Percentiles rank a stretch among this genome's conserved stretches.
Evolutionary conservation across 2,113 vertebrate genomes (phyloP).

Genomic region (Lophotis ruficrista): DNA sequence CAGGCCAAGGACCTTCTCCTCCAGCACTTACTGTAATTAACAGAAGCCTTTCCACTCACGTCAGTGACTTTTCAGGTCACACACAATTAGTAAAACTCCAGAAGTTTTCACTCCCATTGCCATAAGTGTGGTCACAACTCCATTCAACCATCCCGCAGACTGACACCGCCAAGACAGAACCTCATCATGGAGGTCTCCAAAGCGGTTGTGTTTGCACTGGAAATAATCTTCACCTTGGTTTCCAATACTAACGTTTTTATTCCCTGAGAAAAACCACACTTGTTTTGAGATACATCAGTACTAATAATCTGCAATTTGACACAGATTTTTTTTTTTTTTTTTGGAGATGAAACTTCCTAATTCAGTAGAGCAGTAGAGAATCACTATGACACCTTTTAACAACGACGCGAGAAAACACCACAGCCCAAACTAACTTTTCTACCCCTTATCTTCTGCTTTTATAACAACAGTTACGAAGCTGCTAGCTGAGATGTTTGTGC

Average conservation of each 20-base stretch:
- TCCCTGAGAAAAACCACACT: background rate
- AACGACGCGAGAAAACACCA: background rate
- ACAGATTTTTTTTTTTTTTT: fast-evolving
- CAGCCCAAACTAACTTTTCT: background rate
- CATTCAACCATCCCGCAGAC: background rate
- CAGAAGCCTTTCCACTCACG: background rate
- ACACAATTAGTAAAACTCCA: background rate
- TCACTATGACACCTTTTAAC: background rate
- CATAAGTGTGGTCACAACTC: fast-evolving
- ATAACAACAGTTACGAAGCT: background rate
- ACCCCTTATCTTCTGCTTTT: background rate
- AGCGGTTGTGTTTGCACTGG: background rate
- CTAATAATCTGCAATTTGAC: background rate
- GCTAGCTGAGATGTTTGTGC: background rate
- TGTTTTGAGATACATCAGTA: background rate
- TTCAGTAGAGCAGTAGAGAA: background rate
- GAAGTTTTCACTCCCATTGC: background rate
- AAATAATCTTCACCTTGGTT: background rate
- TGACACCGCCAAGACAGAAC: background rate
- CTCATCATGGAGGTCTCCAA: background rate
- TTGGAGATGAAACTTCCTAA: background rate
- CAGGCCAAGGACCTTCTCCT: background rate
- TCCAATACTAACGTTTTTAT: background rate
- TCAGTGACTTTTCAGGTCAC: background rate
- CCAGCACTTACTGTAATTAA: background rate